phyloP scores from a whole-genome alignment of 2,888 invertebrate species.

The Tuberolachnus salignus region DNA sequence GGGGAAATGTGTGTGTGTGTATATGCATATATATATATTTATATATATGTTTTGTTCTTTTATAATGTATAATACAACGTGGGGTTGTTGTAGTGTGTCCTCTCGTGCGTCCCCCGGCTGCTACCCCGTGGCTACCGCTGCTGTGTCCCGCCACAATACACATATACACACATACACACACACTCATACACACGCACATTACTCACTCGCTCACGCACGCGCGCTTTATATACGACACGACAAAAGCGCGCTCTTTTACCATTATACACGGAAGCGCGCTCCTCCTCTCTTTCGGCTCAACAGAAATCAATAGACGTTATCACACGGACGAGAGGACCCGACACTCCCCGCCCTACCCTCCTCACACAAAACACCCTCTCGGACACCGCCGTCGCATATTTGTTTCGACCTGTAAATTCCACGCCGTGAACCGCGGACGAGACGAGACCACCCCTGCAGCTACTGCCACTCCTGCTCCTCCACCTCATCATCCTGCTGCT shows the following conservation, averaged over 20 bases:
- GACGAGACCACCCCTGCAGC: constrained; percentile 1
- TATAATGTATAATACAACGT: constrained; percentile 28
- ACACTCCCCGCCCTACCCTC: background rate
- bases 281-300: background rate
- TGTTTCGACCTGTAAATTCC: constrained; percentile 52
- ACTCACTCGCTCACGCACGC: background rate
- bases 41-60: constrained; percentile 51
- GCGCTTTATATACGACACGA: constrained; percentile 6
- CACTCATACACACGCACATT: constrained; percentile 10
- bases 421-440: constrained; percentile 1
- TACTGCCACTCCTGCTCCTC: background rate
- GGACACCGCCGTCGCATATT: background rate
- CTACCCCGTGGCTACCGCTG: constrained; percentile 13
- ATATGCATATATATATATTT: too few relatives aligned
- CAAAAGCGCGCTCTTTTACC: constrained; percentile 51
- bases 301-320: too few relatives aligned
- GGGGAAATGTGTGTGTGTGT: too few relatives aligned
- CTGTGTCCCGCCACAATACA: background rate
- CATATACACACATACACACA: constrained; percentile 6
- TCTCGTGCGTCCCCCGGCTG: too few relatives aligned
- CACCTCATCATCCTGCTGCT: too few relatives aligned
- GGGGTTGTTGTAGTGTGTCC: constrained; percentile 28
- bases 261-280: background rate
- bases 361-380: background rate
- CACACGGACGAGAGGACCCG: too few relatives aligned